Evolutionary conservation across 2,888 invertebrate genomes (phyloP), one percentile per base, ranked within the genome.

Genomic region (Onthophagus sagittarius): DNA sequence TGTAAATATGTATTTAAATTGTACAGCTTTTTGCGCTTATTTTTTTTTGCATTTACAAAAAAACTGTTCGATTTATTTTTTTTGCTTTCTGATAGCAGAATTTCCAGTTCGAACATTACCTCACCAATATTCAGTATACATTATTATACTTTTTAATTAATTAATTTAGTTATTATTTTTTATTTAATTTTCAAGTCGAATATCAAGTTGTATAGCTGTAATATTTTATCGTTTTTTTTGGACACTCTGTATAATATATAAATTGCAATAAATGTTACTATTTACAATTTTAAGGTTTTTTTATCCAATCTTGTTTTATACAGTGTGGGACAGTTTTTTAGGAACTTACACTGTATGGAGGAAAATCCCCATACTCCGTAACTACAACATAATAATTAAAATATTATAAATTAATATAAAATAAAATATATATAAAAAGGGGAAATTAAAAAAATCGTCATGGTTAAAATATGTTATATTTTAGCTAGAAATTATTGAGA

Each of bases 221-320:
- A 31, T 67, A 67, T n/a, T 67, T 67, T 67, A 67, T 67, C 23
- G 23, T 23, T 23, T 23, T 23, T 15, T 67, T 9, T 67, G 23
- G n/a, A 31, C 15, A 67, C n/a, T 63, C n/a, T 67, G 67, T 67
- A 67, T 23, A 32, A 67, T 31, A 67, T 32, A 53, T 11, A 53
- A 67, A 23, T 67, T 67, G 67, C 67, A 67, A 67, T 67, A 67
- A 67, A 67, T 67, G 67, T 67, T 67, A 67, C 7, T 67, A 67
- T 67, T 67, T 67, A 67, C 32, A 67, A 13, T 23, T 64, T 64
- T 9, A 1, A 53, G 11, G 39, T 53, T 2, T 53, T 4, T 53
- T 23, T 23, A n/a, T n/a, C n/a, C 23, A 2, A 23, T 3, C 23
- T 23, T 23, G 3, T 23, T 23, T n/a, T n/a, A n/a, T n/a, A n/a